phyloP scores from a whole-genome alignment of 64 coral and sea anemone genomes.

The Acropora yongei region DNA sequence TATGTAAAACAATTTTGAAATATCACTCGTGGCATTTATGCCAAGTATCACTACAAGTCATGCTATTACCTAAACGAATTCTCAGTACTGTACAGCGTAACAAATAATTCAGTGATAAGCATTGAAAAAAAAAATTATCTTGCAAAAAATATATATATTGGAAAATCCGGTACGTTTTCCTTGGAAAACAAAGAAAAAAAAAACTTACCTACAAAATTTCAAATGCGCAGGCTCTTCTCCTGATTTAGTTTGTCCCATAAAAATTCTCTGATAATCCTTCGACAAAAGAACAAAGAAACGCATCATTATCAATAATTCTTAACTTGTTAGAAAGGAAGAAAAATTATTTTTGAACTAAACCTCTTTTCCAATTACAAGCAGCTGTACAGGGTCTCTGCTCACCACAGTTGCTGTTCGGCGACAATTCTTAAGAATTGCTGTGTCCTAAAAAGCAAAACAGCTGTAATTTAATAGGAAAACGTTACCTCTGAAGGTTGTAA shows the following conservation, averaged over 20 bases:
- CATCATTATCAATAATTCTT: background rate
- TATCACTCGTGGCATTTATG: too few relatives aligned
- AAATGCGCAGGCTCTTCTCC: constrained; percentile 84
- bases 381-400: constrained; percentile 65
- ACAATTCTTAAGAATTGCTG: constrained; percentile 77
- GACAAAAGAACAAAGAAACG: background rate
- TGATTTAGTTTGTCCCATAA: constrained; percentile 86
- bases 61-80: too few relatives aligned
- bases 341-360: background rate
- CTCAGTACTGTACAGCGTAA: too few relatives aligned
- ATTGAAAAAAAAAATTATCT: too few relatives aligned
- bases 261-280: constrained; percentile 88
- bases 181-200: background rate
- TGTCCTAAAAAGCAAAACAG: constrained; percentile 51
- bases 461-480: too few relatives aligned
- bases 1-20: too few relatives aligned
- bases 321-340: too few relatives aligned
- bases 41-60: too few relatives aligned
- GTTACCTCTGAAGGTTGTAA: too few relatives aligned
- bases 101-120: too few relatives aligned
- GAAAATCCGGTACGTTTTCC: background rate
- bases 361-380: constrained; percentile 84
- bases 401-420: constrained; percentile 85
- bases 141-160: too few relatives aligned
- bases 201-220: constrained; percentile 84